phyloP scores from a whole-genome alignment of 2,797 vertebrate species.

The Chaenodraco wilsoni region DNA sequence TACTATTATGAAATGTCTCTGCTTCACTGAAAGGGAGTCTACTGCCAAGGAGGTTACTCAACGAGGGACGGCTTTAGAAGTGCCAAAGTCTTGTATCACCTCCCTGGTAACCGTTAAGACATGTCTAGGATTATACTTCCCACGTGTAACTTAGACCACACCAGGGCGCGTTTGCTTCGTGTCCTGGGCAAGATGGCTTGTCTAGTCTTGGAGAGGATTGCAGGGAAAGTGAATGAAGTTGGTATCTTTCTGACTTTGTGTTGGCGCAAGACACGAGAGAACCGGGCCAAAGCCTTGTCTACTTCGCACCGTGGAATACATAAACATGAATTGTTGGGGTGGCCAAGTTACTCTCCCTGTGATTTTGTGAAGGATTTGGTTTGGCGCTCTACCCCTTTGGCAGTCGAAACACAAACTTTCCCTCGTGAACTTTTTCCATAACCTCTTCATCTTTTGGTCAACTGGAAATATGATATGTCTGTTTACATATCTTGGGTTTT shows the following conservation, averaged over 20 bases:
- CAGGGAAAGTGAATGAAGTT: constrained; percentile 23
- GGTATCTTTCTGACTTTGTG: constrained; percentile 55
- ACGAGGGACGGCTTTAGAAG: constrained; percentile 43
- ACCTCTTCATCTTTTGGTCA: constrained; percentile 35
- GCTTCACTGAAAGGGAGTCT: constrained; percentile 42
- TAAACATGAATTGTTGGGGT: constrained; percentile 56
- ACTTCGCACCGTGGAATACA: constrained; percentile 41
- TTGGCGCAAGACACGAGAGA: constrained; percentile 37
- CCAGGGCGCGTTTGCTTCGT: constrained; percentile 13
- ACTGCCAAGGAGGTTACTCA: constrained; percentile 68
- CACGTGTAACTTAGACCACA: constrained; percentile 43
- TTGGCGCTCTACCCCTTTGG: constrained; percentile 24
- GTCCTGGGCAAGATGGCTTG: constrained; percentile 26
- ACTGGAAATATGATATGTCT: constrained; percentile 23
- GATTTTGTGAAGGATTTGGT: constrained; percentile 32
- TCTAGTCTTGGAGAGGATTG: constrained; percentile 22
- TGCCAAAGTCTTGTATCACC: constrained; percentile 56
- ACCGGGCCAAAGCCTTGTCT: constrained; percentile 61
- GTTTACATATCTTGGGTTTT: constrained; percentile 19
- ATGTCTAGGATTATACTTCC: constrained; percentile 54
- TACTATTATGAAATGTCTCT: constrained; percentile 61
- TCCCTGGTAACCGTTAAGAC: constrained; percentile 60
- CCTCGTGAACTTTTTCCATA: constrained; percentile 30
- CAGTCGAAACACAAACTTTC: constrained; percentile 49
- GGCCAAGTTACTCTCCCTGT: constrained; percentile 31